Conservation (phyloP, 2,888 invertebrate species). For the Bursaphelenchus okinawaensis region DNA sequence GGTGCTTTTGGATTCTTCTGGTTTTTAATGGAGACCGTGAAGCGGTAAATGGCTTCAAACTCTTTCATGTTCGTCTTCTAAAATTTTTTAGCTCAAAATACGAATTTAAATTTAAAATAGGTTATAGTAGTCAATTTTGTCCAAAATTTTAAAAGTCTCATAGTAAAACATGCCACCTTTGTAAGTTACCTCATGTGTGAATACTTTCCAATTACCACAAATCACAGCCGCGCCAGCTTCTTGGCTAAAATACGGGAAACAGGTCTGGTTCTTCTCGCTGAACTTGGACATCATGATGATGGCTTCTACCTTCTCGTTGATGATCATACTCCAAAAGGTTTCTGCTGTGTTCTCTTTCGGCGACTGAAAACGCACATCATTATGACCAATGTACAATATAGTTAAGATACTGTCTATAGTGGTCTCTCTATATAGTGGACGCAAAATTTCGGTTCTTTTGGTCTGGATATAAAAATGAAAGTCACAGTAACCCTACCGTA, state of each 20-base stretch:
- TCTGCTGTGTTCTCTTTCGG: slow-evolving; percentile 10
- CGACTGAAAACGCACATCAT: too few relatives aligned
- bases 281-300: slow-evolving; percentile 15
- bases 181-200: background rate
- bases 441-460: too few relatives aligned
- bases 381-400: too few relatives aligned
- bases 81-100: too few relatives aligned
- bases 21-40: background rate
- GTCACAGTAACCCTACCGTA: too few relatives aligned
- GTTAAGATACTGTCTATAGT: too few relatives aligned
- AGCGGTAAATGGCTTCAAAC: background rate
- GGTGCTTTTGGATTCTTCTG: background rate
- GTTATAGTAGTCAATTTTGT: too few relatives aligned
- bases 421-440: too few relatives aligned
- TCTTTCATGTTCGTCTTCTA: background rate
- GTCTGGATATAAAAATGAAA: too few relatives aligned
- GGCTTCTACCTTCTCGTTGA: slow-evolving; percentile 14
- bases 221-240: background rate
- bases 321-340: slow-evolving; percentile 22
- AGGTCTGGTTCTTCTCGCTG: slow-evolving; percentile 6
- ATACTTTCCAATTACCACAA: slow-evolving; percentile 4
- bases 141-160: background rate
- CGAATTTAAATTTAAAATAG: too few relatives aligned
- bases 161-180: background rate
- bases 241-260: slow-evolving; percentile 5